Conservation (phyloP, 2,888 invertebrate species). For the Macroteleia sp. region DNA sequence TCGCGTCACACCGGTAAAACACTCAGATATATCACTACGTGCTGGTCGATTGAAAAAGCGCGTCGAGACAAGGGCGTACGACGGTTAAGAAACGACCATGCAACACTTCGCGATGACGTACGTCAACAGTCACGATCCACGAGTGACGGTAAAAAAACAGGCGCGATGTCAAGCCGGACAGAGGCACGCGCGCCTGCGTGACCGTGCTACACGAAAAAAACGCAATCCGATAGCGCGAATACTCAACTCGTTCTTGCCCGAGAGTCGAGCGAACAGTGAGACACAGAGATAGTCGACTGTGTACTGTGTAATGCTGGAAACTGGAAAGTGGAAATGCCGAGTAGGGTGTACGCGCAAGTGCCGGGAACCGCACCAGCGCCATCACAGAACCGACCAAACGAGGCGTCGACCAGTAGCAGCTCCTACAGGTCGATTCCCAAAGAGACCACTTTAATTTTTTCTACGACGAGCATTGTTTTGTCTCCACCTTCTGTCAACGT, state of each 20-base stretch:
- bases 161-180: constrained; percentile 33
- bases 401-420: too few species aligned
- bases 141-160: constrained; percentile 41
- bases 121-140: constrained; percentile 39
- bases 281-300: too few species aligned
- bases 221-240: constrained; percentile 8
- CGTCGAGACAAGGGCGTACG: constrained; percentile 1
- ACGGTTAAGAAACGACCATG: constrained; percentile 24
- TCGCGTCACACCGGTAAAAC: constrained; percentile 55
- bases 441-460: too few species aligned
- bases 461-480: too few species aligned
- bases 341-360: too few species aligned
- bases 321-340: too few species aligned
- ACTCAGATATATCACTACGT: constrained; percentile 20
- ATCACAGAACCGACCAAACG: too few species aligned
- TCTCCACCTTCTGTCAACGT: too few species aligned
- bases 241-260: constrained; percentile 39
- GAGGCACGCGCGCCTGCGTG: constrained; percentile 49
- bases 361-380: too few species aligned
- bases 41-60: background rate
- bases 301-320: too few species aligned
- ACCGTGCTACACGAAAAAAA: background rate
- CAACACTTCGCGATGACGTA: constrained; percentile 21
- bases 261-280: constrained; percentile 50
- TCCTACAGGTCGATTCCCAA: too few species aligned